A percentile compares a stretch with the other conserved stretches of the same genome.
phyloP scores from a whole-genome alignment of 2,113 vertebrate species.

The Alectura lathami region DNA sequence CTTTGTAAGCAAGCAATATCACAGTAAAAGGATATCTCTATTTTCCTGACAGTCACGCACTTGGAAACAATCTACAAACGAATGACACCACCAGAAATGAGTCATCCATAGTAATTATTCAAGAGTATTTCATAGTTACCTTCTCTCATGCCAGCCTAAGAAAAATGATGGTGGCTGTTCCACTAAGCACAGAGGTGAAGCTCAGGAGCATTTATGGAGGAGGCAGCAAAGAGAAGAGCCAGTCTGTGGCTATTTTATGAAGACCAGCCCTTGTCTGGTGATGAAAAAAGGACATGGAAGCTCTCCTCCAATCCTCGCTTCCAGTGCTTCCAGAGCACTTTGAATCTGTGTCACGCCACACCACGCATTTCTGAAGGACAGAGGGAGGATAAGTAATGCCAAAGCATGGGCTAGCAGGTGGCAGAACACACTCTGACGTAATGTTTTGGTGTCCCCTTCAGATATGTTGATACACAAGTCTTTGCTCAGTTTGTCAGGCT shows the following conservation, averaged over 20 bases:
- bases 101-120: background rate
- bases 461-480: background rate
- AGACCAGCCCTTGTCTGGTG: background rate
- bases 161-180: background rate
- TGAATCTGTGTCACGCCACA: background rate
- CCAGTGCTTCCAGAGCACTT: background rate
- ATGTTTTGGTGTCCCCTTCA: background rate
- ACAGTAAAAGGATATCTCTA: background rate
- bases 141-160: background rate
- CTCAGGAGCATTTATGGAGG: background rate
- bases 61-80: background rate
- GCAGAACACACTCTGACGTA: background rate
- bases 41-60: background rate
- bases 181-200: background rate
- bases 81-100: background rate
- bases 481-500: background rate
- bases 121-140: background rate
- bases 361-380: background rate
- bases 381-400: background rate
- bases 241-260: background rate
- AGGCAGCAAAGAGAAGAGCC: background rate
- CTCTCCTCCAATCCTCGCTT: background rate
- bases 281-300: background rate
- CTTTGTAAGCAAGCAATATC: background rate
- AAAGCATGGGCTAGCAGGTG: background rate